phyloP scores from a whole-genome alignment of 2,797 vertebrate species.

The Cyprinella venusta region DNA sequence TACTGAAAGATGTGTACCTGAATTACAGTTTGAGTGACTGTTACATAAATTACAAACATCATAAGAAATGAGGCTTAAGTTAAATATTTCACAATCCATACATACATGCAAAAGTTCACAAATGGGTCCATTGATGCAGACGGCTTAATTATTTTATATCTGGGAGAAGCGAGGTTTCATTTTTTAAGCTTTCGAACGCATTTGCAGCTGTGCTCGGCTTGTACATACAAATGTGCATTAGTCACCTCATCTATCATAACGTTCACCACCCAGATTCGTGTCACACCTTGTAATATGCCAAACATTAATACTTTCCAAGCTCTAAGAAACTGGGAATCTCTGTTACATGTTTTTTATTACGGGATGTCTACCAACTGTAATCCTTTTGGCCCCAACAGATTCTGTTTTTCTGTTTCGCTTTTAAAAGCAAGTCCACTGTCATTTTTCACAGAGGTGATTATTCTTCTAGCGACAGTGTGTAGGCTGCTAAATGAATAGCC shows the following conservation, averaged over 20 bases:
- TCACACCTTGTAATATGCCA: constrained; percentile 29
- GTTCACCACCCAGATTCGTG: constrained; percentile 4
- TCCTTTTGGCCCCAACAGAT: not conserved
- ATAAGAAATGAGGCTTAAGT: constrained; percentile 23
- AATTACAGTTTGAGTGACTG: constrained; percentile 1
- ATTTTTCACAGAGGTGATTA: constrained; percentile 31
- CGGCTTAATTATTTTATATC: constrained; percentile 46
- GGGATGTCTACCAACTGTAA: constrained; percentile 12
- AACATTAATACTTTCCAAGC: constrained; percentile 15
- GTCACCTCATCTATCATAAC: constrained; percentile 51
- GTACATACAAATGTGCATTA: constrained; percentile 47
- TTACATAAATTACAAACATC: constrained; percentile 23
- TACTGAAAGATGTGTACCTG: constrained; percentile 33
- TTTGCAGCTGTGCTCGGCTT: constrained; percentile 45
- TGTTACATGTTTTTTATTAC: constrained; percentile 4
- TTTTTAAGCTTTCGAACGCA: constrained; percentile 15
- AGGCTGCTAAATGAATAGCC: constrained; percentile 55
- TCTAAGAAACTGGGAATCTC: not conserved
- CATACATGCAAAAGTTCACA: constrained; percentile 27
- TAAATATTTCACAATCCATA: constrained; percentile 36
- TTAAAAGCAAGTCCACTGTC: constrained; percentile 9
- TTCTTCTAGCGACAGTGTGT: constrained; percentile 29
- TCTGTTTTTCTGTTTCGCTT: constrained; percentile 5
- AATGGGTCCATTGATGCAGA: constrained; percentile 38
- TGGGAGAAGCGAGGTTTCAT: constrained; percentile 27